Base-by-base conservation (phyloP, 1,140 invertebrate species). In the Conus betulinus region DNA sequence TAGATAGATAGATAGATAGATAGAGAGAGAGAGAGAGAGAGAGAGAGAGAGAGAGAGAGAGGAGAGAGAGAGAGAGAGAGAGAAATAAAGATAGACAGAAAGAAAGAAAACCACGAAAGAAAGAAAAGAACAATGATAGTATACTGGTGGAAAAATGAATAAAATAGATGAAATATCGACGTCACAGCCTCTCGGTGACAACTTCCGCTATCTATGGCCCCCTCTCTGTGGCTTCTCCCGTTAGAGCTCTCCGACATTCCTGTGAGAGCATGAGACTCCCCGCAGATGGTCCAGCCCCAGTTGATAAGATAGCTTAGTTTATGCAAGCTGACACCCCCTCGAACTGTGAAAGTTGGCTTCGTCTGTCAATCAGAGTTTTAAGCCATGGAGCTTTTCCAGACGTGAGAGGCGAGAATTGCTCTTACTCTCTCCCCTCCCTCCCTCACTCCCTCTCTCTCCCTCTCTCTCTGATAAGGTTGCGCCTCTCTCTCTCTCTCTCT, bases 261-360 rank as follows among this genome's bases (percentile, higher is more conserved):
- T 6, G 67, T 13, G 13, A 13, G 20, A 23, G 11, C 13, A 23
- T 1, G 67, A 4, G 67, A 1, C 67, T 13, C 67, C 23, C 0
- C 10, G 67, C 67, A 71, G 6, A 23, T 20, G 6, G 67, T 0
- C 20, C 67, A 13, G 20, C 67, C 67, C 67, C 6, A 71, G 23
- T 20, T 71, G 67, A 71, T 71, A 71, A 71, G 67, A 71, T 71
- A 71, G 11, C 67, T 20, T 71, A 71, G 17, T 20, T 20, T 71
- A 71, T 71, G 67, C 67, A 71, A 71, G 67, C 67, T 71, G 67
- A 71, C 67, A 71, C 67, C 67, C 20, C 8, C 67, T 71, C 67
- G 6, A 23, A 13, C 67, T 71, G 67, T 71, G 67, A 71, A 71
- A 71, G 23, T n/a, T 71, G 20, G 17, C 67, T 71, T 10, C 67